Base-by-base conservation (phyloP, 2,888 invertebrate genomes). In the Rhyacophila evoluta region DNA sequence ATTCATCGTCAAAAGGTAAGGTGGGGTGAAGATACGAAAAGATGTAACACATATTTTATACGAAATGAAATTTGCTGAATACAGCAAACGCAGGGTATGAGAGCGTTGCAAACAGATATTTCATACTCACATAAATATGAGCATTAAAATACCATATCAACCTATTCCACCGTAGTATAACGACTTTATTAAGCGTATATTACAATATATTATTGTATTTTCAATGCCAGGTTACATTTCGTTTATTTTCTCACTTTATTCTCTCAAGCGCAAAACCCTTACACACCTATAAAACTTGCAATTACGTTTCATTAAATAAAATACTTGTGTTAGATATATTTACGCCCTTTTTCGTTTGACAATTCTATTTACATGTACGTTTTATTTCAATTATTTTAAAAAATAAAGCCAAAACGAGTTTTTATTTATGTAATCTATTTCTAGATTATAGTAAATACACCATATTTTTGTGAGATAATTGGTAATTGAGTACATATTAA, bases 11-110 rank as follows among this genome's bases (percentile, higher is more conserved):
- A 72, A 69, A 69, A 37, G 74, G 25, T 27, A 19, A 38, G 33
- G 27, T 27, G 27, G 33, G n/a, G 27, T 55, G 41, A 19, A 27
- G 72, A 72, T 27, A 55, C 74, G 41, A 10, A 4, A 55, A 55
- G 55, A 55, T 55, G 55, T 55, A 55, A 55, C 55, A 28, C 41
- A 33, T 74, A 41, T 74, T 41, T 74, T 41, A 74, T 55, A 41
- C 41, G 41, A 74, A 41, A 74, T 41, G 74, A 41, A 74, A 74
- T 55, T 74, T 55, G 55, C 55, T 55, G 55, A 55, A 55, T 55
- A 55, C 55, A 55, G 55, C 55, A 55, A 19, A 55, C 55, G 55
- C 25, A 55, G 55, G 19, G 19, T 55, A 55, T 55, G 25, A 55
- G 25, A 55, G 19, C 55, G 55, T 55, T 55, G 55, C 55, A 55